Evolutionary conservation across 2,888 invertebrate genomes (phyloP).

Genomic region (Eueremaeus valkanovi): DNA sequence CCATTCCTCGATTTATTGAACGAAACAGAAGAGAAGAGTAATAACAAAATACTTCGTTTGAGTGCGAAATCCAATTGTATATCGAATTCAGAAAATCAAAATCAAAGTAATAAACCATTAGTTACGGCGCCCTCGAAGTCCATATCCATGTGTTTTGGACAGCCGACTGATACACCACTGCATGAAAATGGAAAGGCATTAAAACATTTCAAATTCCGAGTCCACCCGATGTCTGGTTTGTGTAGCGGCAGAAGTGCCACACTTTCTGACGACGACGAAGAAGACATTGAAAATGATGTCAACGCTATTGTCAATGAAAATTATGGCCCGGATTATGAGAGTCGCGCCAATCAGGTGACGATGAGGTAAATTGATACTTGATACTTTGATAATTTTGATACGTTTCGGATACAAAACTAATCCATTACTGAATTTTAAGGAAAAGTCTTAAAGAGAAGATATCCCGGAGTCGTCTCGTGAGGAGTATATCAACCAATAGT

Average conservation of each 20-base stretch:
- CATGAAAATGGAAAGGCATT: constrained; percentile 32
- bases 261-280: constrained; percentile 45
- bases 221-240: constrained; percentile 45
- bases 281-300: not conserved
- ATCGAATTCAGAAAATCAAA: constrained; percentile 13
- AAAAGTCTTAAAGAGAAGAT: constrained; percentile 46
- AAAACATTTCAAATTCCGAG: constrained; percentile 44
- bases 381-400: too few relatives aligned
- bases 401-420: not conserved
- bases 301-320: constrained; percentile 40
- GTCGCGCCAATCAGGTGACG: not conserved
- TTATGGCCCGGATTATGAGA: constrained; percentile 1
- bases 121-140: constrained; percentile 45
- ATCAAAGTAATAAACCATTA: too few relatives aligned
- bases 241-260: constrained; percentile 45
- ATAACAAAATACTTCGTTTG: constrained; percentile 27
- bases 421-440: not conserved
- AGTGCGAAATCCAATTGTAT: constrained; percentile 32
- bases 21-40: constrained; percentile 6
- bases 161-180: constrained; percentile 22
- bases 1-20: constrained; percentile 43
- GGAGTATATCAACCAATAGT: constrained; percentile 47
- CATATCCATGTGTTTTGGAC: constrained; percentile 47
- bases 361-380: constrained; percentile 1
- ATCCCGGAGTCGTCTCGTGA: constrained; percentile 46